Evolutionary conservation across 53 echinoderm and acorn worm genomes (phyloP).

Genomic region (Henricia sp.): DNA sequence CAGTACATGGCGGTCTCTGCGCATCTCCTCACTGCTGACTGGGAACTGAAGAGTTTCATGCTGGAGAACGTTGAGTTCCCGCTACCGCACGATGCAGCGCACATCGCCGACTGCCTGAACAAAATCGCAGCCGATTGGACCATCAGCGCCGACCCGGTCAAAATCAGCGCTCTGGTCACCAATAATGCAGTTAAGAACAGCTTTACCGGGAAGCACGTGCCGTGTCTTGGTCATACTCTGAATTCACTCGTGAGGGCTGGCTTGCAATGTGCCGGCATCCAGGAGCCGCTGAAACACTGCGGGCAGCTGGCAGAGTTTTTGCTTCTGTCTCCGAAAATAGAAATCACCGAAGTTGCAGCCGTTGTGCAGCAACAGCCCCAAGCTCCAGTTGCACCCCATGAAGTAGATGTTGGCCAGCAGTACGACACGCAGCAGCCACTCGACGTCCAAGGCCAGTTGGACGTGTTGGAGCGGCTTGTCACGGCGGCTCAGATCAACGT

Average conservation of each 20-base stretch:
- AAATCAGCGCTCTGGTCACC: conserved; percentile 54
- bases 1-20: conserved; percentile 66
- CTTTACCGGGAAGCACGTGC: conserved; percentile 52
- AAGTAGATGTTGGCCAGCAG: conserved; percentile 39
- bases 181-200: conserved; percentile 54
- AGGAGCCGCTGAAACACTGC: conserved; percentile 1
- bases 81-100: conserved; percentile 42
- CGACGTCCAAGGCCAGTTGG: conserved; percentile 47
- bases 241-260: conserved; percentile 34
- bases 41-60: conserved; percentile 62
- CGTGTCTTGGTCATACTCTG: conserved; percentile 47
- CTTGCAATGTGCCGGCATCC: conserved; percentile 25
- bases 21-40: conserved; percentile 52
- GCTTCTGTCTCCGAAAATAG: conserved; percentile 21
- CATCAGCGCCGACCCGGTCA: conserved; percentile 36
- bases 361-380: neutral
- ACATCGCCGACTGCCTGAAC: conserved; percentile 49
- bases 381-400: neutral
- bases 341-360: conserved; percentile 10
- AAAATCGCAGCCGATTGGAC: conserved; percentile 44
- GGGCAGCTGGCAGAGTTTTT: conserved; percentile 25
- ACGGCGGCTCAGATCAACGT: conserved; percentile 50
- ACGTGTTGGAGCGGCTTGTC: conserved; percentile 45
- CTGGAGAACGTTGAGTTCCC: conserved; percentile 48
- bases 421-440: conserved; percentile 44